These are phyloP conservation scores for Phoenoteleia sp. DNA, from an alignment of 2,888 invertebrate genomes.

Conservation along the genomic window DNA sequence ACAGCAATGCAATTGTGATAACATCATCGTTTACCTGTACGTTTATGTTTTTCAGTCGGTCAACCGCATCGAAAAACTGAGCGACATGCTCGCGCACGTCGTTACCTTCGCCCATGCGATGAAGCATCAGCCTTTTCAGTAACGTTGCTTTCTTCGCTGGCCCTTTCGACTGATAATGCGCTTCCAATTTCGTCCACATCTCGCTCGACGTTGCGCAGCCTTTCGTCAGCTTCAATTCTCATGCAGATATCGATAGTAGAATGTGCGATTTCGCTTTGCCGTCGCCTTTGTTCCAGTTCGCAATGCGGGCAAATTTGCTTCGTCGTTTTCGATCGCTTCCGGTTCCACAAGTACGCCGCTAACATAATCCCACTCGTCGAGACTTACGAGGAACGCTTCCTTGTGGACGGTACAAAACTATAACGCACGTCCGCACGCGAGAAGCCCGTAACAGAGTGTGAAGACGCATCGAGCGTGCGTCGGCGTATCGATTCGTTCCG, in stretches of 20 bases:
- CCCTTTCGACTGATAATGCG: neutral
- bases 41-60: neutral
- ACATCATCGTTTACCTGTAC: too few relatives aligned
- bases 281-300: too few relatives aligned
- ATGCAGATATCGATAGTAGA: too few relatives aligned
- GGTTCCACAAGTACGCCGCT: neutral
- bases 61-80: neutral
- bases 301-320: neutral
- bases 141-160: neutral
- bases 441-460: too few relatives aligned
- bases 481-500: too few relatives aligned
- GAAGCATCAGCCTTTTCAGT: neutral
- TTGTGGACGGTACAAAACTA: too few relatives aligned
- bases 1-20: slow-evolving; percentile 31
- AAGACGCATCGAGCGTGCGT: too few relatives aligned
- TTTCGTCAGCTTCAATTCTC: neutral
- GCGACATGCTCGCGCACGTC: neutral
- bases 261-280: too few relatives aligned
- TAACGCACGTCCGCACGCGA: too few relatives aligned
- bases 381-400: too few relatives aligned
- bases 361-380: too few relatives aligned
- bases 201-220: neutral
- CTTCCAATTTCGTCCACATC: neutral
- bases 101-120: neutral
- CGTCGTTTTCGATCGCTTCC: neutral